Evolutionary conservation across 2,888 invertebrate species (phyloP).

Genomic region (Folsomia manolachei): DNA sequence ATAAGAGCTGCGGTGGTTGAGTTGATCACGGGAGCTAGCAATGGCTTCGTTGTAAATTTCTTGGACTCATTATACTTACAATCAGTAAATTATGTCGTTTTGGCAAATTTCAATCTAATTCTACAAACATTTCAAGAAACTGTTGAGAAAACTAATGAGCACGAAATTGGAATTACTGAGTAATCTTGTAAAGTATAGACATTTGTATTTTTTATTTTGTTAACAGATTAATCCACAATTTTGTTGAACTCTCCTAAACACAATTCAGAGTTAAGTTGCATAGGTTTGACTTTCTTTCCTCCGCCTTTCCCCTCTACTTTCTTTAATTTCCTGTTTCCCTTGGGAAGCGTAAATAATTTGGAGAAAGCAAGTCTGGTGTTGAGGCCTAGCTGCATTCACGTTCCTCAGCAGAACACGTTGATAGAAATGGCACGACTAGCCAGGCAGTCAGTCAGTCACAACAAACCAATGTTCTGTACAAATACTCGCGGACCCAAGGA

Average conservation of each 20-base stretch:
- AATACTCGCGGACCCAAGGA: neutral
- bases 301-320: slow-evolving; percentile 27
- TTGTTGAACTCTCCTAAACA: neutral
- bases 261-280: neutral
- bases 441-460: neutral
- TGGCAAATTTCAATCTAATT: no score
- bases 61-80: no score
- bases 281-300: neutral
- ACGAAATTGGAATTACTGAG: no score
- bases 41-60: no score
- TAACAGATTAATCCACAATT: no score
- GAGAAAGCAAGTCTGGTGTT: slow-evolving; percentile 21
- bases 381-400: neutral
- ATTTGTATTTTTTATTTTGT: no score
- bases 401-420: neutral
- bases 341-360: slow-evolving; percentile 49
- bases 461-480: neutral
- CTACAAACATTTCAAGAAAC: no score
- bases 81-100: no score
- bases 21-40: neutral
- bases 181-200: no score
- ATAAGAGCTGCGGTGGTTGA: neutral
- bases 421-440: no score
- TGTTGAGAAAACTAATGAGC: no score
- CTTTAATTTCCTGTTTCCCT: slow-evolving; percentile 48